A percentile compares a stretch with the other conserved stretches of the same genome.
Conservation (phyloP, 2,113 vertebrate species). For the Callospermophilus lateralis region DNA sequence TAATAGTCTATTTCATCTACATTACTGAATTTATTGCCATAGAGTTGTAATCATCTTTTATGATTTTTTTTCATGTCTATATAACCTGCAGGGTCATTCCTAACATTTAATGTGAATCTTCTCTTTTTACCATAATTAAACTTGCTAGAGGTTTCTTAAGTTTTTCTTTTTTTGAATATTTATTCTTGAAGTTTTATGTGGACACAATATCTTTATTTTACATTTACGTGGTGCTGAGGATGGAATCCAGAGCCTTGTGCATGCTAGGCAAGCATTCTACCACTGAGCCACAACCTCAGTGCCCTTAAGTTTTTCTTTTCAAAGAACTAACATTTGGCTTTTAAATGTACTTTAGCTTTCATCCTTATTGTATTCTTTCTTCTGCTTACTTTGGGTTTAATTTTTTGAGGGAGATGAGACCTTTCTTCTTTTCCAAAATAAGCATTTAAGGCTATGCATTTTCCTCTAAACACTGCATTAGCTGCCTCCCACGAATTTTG, state of each 20-base stretch:
- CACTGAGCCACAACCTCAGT: too few relatives aligned
- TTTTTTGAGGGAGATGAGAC: neutral
- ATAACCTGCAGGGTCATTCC: neutral
- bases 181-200: too few relatives aligned
- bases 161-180: neutral
- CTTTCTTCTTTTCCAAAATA: slow-evolving; percentile 5
- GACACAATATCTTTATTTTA: too few relatives aligned
- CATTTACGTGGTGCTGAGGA: too few relatives aligned
- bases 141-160: neutral
- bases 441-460: slow-evolving; percentile 4
- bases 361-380: neutral
- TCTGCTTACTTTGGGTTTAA: slow-evolving; percentile 20
- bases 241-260: too few relatives aligned
- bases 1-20: neutral
- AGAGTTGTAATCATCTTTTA: neutral
- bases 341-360: neutral
- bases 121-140: neutral
- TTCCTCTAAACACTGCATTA: neutral
- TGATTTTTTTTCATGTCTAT: neutral
- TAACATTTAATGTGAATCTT: neutral
- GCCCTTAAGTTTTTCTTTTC: neutral
- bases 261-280: too few relatives aligned
- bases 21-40: neutral
- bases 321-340: neutral
- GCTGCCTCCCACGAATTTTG: neutral